Evolutionary conservation across 2,113 vertebrate species (phyloP).

Genomic region (Recurvirostra avosetta): DNA sequence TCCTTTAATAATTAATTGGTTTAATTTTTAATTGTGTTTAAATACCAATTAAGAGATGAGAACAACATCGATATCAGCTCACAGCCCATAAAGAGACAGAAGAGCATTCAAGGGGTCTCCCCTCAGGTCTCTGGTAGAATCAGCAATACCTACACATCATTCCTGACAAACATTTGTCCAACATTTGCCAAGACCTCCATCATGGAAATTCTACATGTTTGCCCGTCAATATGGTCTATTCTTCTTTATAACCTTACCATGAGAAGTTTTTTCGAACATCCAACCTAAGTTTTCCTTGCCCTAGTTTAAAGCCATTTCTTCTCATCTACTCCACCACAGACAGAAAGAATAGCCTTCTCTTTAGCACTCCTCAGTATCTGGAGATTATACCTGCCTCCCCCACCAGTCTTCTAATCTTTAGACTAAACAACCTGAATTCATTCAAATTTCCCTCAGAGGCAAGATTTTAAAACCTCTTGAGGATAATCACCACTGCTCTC

Average conservation of each 20-base stretch:
- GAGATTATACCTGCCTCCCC: background rate
- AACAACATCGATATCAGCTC: background rate
- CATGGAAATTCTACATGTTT: background rate
- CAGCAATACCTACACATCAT: background rate
- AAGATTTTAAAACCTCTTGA: background rate
- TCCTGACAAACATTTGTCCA: background rate
- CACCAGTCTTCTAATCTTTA: background rate
- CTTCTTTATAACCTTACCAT: background rate
- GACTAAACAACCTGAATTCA: background rate
- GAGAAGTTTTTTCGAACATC: background rate
- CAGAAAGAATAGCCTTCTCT: background rate
- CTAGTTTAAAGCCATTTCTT: background rate
- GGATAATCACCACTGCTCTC: background rate
- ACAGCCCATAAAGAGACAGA: background rate
- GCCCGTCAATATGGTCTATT: background rate
- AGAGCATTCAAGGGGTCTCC: background rate
- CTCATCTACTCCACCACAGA: background rate
- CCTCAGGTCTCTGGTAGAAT: background rate
- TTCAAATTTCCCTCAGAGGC: background rate
- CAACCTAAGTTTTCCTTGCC: background rate
- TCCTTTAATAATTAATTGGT: background rate
- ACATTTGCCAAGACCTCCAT: background rate
- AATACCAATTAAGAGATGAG: background rate
- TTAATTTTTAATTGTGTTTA: background rate
- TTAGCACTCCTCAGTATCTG: background rate